A percentile compares a stretch with the other conserved stretches of the same genome.
Evolutionary conservation across 2,797 vertebrate species (phyloP).

Genomic region (Epinephelus malabaricus): DNA sequence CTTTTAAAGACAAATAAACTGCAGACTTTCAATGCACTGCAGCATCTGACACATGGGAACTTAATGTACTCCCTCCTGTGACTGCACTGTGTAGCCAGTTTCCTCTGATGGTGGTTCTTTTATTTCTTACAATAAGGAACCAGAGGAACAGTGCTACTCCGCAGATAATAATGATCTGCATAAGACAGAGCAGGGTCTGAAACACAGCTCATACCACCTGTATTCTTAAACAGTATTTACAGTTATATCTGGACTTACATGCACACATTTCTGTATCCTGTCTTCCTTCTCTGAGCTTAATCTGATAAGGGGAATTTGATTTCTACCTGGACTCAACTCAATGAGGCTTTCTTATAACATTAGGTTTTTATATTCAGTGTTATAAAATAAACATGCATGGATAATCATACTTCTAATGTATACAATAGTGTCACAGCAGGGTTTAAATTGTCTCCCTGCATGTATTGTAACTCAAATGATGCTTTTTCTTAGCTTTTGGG

Average conservation of each 20-base stretch:
- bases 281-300: not conserved
- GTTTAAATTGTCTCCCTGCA: not conserved
- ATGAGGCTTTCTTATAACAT: not conserved
- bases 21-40: constrained; percentile 2
- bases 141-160: constrained; percentile 1
- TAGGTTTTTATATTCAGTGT: not conserved
- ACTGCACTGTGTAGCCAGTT: not conserved
- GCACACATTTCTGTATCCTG: not conserved
- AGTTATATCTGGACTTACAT: not conserved
- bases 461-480: not conserved
- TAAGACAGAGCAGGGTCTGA: not conserved
- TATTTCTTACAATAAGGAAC: not conserved
- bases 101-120: not conserved
- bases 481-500: not conserved
- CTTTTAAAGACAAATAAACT: not conserved
- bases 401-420: too few species aligned
- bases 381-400: not conserved
- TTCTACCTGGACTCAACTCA: not conserved
- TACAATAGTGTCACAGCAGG: not conserved
- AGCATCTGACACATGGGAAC: not conserved
- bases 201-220: not conserved
- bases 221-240: not conserved
- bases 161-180: not conserved
- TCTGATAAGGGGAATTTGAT: not conserved
- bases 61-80: not conserved